Percentiles rank a stretch among this genome's conserved stretches.
Conservation (phyloP, 1,140 invertebrate genomes). For the Cotesia vestalis region DNA sequence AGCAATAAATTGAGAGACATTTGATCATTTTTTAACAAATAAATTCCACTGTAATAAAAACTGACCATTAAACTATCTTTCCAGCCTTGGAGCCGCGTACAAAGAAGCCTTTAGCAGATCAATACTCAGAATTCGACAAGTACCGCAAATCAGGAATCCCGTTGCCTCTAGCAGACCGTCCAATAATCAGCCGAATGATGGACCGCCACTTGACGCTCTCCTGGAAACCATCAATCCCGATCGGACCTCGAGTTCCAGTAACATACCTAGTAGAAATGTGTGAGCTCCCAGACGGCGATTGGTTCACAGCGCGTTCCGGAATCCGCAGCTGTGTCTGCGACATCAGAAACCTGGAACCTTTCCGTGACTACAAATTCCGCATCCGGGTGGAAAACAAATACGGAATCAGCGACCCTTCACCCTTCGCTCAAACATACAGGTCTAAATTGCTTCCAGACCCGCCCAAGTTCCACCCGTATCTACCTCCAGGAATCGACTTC, state of each 20-base stretch:
- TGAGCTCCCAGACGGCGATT: slow-evolving; percentile 86
- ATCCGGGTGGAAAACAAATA: slow-evolving; percentile 95
- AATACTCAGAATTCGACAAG: slow-evolving; percentile 85
- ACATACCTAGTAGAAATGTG: slow-evolving; percentile 96
- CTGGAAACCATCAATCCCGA: slow-evolving; percentile 90
- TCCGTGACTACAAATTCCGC: slow-evolving; percentile 90
- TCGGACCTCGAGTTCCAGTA: slow-evolving; percentile 81
- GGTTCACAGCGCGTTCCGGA: slow-evolving; percentile 84
- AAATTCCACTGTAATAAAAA: no score
- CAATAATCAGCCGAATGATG: slow-evolving; percentile 88
- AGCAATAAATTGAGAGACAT: no score
- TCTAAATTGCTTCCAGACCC: slow-evolving; percentile 82
- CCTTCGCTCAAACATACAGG: slow-evolving; percentile 81
- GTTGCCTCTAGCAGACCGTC: slow-evolving; percentile 84
- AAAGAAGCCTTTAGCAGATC: slow-evolving; percentile 78
- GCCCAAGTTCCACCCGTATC: slow-evolving; percentile 80
- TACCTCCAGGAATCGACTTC: slow-evolving; percentile 84
- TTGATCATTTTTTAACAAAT: no score
- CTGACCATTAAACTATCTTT: slow-evolving; percentile 21
- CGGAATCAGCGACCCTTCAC: slow-evolving; percentile 95
- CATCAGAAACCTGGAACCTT: slow-evolving; percentile 83
- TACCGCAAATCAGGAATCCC: slow-evolving; percentile 82
- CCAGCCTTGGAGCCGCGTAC: slow-evolving; percentile 75
- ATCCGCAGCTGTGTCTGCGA: slow-evolving; percentile 86
- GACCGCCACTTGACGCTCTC: slow-evolving; percentile 85